phyloP scores from a whole-genome alignment of 1,140 invertebrate genomes.

The Tetramorium parvispinum region DNA sequence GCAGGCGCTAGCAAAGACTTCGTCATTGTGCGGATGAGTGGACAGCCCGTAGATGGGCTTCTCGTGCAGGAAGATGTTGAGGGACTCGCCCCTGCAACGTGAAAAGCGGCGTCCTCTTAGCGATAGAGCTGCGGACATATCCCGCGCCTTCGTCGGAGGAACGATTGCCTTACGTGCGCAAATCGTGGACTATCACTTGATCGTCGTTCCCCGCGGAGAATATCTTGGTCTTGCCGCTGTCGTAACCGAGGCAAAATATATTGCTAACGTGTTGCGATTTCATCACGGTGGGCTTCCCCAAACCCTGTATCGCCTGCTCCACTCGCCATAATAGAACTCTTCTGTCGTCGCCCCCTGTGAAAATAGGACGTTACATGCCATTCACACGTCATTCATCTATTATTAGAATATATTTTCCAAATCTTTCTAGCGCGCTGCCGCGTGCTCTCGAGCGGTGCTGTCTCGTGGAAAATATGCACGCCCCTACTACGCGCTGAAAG shows the following conservation, averaged over 20 bases:
- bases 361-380: constrained; percentile 13
- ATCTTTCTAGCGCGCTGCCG: neutral
- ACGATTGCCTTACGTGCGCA: constrained; percentile 88
- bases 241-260: constrained; percentile 96
- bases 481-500: neutral
- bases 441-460: neutral
- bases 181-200: constrained; percentile 95
- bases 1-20: constrained; percentile 94
- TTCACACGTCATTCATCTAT: neutral
- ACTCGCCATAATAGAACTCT: constrained; percentile 96
- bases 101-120: neutral
- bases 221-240: constrained; percentile 91
- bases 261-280: constrained; percentile 95
- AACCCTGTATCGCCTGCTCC: constrained; percentile 90
- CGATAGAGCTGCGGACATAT: neutral
- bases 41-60: constrained; percentile 96
- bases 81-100: constrained; percentile 88
- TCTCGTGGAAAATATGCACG: neutral
- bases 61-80: constrained; percentile 93
- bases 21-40: constrained; percentile 93
- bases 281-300: constrained; percentile 90
- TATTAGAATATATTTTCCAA: constrained; percentile 15
- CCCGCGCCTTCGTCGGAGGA: neutral
- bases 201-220: constrained; percentile 98
- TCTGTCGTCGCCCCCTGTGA: constrained; percentile 95